phyloP scores from a whole-genome alignment of 2,797 vertebrate species.

The Limnodromus scolopaceus region DNA sequence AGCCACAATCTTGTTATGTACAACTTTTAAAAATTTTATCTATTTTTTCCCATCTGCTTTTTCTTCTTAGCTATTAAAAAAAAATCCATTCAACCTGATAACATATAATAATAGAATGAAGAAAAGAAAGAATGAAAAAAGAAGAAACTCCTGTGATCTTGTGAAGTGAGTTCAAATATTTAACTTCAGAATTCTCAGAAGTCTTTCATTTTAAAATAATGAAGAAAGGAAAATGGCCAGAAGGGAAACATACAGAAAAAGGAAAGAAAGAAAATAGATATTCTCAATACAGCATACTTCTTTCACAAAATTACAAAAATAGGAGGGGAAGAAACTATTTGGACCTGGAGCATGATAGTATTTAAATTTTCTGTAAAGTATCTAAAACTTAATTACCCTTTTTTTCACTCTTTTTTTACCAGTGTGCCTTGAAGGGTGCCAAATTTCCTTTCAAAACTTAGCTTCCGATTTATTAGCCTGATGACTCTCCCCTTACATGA shows the following conservation, averaged over 20 bases:
- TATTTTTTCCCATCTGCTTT: accelerated
- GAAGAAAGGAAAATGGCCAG: not conserved
- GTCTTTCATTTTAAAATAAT: not conserved
- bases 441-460: not conserved
- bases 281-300: not conserved
- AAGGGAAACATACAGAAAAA: not conserved
- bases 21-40: not conserved
- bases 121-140: not conserved
- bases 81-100: not conserved
- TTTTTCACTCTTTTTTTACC: not conserved
- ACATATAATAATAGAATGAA: not conserved
- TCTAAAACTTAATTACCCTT: not conserved
- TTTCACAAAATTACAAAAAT: not conserved
- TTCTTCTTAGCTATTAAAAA: not conserved
- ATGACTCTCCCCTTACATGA: not conserved
- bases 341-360: not conserved
- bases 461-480: not conserved
- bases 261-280: not conserved
- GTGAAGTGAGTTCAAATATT: not conserved
- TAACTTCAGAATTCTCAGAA: not conserved
- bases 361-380: not conserved
- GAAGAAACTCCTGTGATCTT: not conserved
- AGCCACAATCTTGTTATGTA: not conserved
- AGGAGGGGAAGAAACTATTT: not conserved
- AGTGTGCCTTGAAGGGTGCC: not conserved